Conservation (phyloP, 2,113 vertebrate species). For the Dinomys branickii region DNA sequence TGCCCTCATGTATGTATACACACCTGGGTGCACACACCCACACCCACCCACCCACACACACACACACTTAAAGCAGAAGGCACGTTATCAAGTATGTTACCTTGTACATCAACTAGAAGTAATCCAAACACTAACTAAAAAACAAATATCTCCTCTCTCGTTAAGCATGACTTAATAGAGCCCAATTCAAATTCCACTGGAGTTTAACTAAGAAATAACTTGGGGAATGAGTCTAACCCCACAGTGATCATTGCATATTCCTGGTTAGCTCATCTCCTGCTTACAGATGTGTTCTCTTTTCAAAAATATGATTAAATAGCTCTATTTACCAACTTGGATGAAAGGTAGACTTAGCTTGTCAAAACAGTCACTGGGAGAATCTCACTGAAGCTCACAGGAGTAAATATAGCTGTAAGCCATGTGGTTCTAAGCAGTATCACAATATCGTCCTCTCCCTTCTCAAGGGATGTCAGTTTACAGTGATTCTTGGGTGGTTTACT, state of each 20-base stretch:
- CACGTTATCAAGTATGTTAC: background rate
- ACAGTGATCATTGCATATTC: background rate
- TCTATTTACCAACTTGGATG: conserved; percentile 53
- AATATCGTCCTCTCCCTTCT: background rate
- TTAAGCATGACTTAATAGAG: background rate
- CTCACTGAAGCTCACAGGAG: conserved; percentile 59
- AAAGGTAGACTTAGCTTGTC: conserved; percentile 69
- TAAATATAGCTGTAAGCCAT: conserved; percentile 49
- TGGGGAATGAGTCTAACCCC: background rate
- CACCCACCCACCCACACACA: too few relatives aligned
- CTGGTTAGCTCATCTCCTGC: background rate
- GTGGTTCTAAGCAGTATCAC: background rate
- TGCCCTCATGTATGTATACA: background rate
- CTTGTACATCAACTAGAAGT: background rate
- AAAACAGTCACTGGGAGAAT: background rate
- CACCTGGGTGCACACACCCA: background rate
- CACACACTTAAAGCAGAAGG: background rate
- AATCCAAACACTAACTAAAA: background rate
- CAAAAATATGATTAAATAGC: background rate
- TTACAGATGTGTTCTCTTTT: conserved; percentile 10
- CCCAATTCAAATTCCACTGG: background rate
- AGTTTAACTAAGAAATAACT: background rate
- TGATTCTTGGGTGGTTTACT: conserved; percentile 12
- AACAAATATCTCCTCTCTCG: background rate
- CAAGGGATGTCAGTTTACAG: background rate